These are phyloP conservation scores for Drosophila triauraria DNA, from an alignment of 1,140 invertebrate species.

Conservation along the genomic window DNA sequence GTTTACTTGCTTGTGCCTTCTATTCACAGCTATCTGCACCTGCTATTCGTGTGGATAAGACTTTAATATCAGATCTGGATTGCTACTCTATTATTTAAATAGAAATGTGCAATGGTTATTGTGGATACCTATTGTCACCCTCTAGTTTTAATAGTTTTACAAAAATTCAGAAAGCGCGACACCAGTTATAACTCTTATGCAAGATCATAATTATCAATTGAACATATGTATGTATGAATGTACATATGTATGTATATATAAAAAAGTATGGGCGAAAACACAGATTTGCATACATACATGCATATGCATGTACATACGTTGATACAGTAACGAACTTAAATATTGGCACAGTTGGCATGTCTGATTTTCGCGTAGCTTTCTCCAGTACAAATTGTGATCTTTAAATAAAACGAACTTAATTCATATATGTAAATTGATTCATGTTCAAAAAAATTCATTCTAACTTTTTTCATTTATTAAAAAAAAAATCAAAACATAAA, in stretches of 20 bases:
- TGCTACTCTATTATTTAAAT: not conserved
- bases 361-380: no score
- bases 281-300: not conserved
- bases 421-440: no score
- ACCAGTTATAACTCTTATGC: constrained; percentile 11
- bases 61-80: not conserved
- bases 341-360: no score
- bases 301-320: not conserved
- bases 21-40: not conserved
- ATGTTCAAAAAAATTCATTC: no score
- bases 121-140: not conserved
- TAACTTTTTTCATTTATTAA: no score
- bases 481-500: no score
- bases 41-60: not conserved
- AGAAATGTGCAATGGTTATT: not conserved
- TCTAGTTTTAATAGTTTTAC: not conserved
- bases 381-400: no score
- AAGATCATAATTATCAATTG: constrained; percentile 11
- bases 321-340: not conserved
- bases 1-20: not conserved
- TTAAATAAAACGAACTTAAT: no score
- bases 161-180: not conserved
- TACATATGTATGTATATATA: not conserved
- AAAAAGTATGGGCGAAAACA: not conserved
- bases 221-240: not conserved